Conservation (phyloP, 2,113 vertebrate species). For the Scophthalmus maximus region DNA sequence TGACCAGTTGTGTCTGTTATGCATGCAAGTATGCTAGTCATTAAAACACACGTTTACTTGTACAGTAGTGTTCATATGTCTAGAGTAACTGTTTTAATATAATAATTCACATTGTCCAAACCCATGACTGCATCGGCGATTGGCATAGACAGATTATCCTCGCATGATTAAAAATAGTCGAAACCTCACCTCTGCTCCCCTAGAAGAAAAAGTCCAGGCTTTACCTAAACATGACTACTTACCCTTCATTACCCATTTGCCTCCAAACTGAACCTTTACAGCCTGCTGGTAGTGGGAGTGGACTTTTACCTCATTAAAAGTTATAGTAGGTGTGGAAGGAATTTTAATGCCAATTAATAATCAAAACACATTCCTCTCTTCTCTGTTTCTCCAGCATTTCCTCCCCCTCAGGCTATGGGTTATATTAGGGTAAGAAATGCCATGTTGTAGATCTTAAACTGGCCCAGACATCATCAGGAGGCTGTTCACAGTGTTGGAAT, state of each 20-base stretch:
- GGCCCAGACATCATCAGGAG: constrained; percentile 33
- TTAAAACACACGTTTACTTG: constrained; percentile 9
- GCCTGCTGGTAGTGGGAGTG: constrained; percentile 36
- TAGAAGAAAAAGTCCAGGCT: constrained; percentile 16
- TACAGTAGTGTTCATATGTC: neutral
- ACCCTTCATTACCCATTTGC: constrained; percentile 34
- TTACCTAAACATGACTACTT: constrained; percentile 23
- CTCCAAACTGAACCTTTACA: constrained; percentile 30
- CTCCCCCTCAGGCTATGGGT: constrained; percentile 52
- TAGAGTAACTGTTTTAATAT: constrained; percentile 24
- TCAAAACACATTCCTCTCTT: constrained; percentile 62
- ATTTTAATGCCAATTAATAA: constrained; percentile 80
- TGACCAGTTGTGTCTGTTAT: constrained; percentile 1
- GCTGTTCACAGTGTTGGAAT: constrained; percentile 8
- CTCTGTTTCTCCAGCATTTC: constrained; percentile 38
- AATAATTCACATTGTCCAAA: constrained; percentile 54
- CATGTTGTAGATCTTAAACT: constrained; percentile 52
- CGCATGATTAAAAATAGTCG: constrained; percentile 26
- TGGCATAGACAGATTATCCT: neutral
- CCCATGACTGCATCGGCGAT: constrained; percentile 1
- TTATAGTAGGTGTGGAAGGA: constrained; percentile 68
- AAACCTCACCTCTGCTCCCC: constrained; percentile 14
- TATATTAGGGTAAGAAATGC: constrained; percentile 42
- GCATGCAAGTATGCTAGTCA: constrained; percentile 6
- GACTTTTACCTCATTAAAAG: constrained; percentile 77